Percentiles rank a stretch among this genome's conserved stretches.
Evolutionary conservation across 2,113 vertebrate genomes (phyloP).

Genomic region (Clupea harengus): DNA sequence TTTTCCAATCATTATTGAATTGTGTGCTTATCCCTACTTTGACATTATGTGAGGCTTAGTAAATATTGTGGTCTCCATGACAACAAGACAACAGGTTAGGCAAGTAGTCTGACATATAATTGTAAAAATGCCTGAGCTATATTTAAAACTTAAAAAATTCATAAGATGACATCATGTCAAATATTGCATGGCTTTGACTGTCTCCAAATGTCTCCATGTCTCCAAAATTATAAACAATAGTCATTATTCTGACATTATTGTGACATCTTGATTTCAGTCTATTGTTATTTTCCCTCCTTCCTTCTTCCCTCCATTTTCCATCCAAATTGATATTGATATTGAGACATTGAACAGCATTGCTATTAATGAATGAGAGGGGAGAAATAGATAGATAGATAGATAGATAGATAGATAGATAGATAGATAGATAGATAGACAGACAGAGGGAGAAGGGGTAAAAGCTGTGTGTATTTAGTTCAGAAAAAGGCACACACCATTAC

Average conservation of each 20-base stretch:
- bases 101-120: neutral
- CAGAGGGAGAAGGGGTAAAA: constrained; percentile 24
- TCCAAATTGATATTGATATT: neutral
- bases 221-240: neutral
- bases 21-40: neutral
- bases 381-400: neutral
- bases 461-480: constrained; percentile 48
- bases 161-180: neutral
- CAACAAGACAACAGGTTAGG: neutral
- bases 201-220: neutral
- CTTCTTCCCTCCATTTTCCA: neutral
- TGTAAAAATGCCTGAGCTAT: neutral
- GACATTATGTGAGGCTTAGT: neutral
- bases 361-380: neutral
- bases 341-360: neutral
- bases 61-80: neutral
- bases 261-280: neutral
- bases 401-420: constrained; percentile 17
- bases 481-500: constrained; percentile 49
- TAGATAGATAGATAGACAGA: neutral
- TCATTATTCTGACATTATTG: too few species aligned
- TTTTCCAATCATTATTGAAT: neutral
- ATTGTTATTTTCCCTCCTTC: neutral
- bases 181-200: neutral
- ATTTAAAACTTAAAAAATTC: neutral